phyloP scores from a whole-genome alignment of 1,140 invertebrate species.

The Hyphantria cunea region DNA sequence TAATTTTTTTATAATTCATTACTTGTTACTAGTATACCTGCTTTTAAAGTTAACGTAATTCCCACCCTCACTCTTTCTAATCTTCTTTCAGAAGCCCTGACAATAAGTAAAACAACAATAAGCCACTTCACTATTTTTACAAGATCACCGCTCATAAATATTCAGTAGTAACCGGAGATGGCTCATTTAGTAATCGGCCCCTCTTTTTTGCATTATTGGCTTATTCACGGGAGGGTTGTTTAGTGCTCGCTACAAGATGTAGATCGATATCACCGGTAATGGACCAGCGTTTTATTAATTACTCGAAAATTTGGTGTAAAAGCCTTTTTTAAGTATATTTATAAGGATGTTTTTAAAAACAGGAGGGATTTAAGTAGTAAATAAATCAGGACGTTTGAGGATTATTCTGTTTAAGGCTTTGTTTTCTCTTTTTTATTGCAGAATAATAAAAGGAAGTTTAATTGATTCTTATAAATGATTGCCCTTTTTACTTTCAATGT shows the following conservation, averaged over 20 bases:
- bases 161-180: slow-evolving; percentile 73
- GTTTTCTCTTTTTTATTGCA: no score
- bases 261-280: slow-evolving; percentile 68
- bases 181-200: slow-evolving; percentile 71
- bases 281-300: slow-evolving; percentile 72
- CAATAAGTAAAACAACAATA: slow-evolving; percentile 34
- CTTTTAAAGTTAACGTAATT: no score
- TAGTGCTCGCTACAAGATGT: slow-evolving; percentile 63
- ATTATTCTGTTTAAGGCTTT: no score
- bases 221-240: slow-evolving; percentile 70
- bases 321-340: slow-evolving; percentile 3
- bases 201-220: slow-evolving; percentile 76
- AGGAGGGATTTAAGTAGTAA: no score
- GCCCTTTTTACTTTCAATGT: no score
- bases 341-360: background rate
- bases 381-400: no score
- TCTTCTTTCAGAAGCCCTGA: no score
- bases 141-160: slow-evolving; percentile 70
- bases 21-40: no score
- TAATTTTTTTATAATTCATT: no score
- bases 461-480: no score
- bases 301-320: slow-evolving; percentile 36
- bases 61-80: no score
- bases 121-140: slow-evolving; percentile 39
- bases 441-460: no score